Base-by-base conservation (phyloP, 1,140 invertebrate species). In the Hycleus cichorii region DNA sequence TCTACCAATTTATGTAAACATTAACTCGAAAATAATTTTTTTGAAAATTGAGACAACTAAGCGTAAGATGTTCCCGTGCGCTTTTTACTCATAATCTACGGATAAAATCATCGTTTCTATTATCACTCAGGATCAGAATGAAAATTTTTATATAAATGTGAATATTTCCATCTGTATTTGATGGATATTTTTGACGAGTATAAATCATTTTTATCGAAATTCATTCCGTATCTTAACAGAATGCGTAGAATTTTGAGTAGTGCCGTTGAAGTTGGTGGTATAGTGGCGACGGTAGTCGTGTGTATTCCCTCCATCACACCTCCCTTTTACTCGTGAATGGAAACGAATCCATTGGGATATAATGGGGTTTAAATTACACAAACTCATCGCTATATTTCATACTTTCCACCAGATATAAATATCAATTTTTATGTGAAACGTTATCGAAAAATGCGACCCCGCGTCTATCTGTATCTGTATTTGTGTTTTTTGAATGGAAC, bases 381-480 rank as follows among this genome's bases (percentile, higher is more conserved):
- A 54, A 54, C 49, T 59, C 58, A 47, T 53, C 50, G 50, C 58
- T 43, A 54, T 59, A 59, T 59, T 59, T 59, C 58, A 59, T 59
- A 54, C 58, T 59, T 59, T 59, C 44, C 50, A 54, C 44, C 44
- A 45, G 58, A 59, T 54, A 59, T 54, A 59, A 59, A 54, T 59
- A 59, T 59, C 50, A 59, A 59, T 59, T 49, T 59, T 54, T 53
- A 59, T 59, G 53, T 52, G 45, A 54, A 59, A 47, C 49, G 58
- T 59, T 59, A 59, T 59, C 52, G 51, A 59, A 59, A 54, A 32
- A 32, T 32, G 32, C 32, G 32, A 7, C 32, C 32, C 7, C 58
- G 48, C 12, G 11, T 27, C n/a, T 44, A 27, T 40, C 49, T 53
- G 50, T 53, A 18, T 53, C 52, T 27, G 18, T 59, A 59, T 59